These are phyloP conservation scores for Aptenodytes patagonicus DNA, from an alignment of 2,113 vertebrate species.

Conservation along the genomic window DNA sequence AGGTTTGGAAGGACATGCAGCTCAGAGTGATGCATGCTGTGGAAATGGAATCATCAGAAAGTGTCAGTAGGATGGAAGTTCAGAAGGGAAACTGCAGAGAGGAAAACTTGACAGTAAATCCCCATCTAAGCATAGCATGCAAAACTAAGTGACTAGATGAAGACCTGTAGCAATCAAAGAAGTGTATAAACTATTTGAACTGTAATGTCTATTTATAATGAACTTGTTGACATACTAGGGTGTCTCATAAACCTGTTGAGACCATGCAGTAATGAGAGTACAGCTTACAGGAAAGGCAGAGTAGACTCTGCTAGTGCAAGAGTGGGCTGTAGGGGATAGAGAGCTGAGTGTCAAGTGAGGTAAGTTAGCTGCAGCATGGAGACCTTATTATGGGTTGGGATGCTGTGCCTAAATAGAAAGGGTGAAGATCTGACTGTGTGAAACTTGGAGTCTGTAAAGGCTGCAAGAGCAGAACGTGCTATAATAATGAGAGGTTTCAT, in stretches of 20 bases:
- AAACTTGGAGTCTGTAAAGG: not conserved
- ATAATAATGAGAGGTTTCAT: not conserved
- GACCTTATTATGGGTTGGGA: accelerated
- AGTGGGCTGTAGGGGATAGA: not conserved
- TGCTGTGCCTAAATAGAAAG: accelerated
- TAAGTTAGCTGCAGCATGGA: not conserved
- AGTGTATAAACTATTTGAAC: accelerated
- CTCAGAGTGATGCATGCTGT: not conserved
- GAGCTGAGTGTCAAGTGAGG: not conserved
- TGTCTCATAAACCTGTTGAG: not conserved
- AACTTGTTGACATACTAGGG: not conserved
- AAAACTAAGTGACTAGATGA: not conserved
- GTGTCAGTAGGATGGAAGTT: not conserved
- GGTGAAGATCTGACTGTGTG: not conserved
- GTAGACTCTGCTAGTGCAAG: too few relatives aligned
- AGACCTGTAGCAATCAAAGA: not conserved
- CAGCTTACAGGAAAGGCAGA: not conserved
- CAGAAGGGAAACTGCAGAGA: not conserved
- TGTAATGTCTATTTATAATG: accelerated
- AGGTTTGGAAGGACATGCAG: not conserved
- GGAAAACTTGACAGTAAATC: not conserved
- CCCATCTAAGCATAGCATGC: accelerated
- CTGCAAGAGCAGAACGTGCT: not conserved
- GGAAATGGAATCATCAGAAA: not conserved
- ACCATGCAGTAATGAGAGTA: not conserved